Base-by-base conservation (phyloP, 2,797 vertebrate genomes). In the Tragopan temminckii region DNA sequence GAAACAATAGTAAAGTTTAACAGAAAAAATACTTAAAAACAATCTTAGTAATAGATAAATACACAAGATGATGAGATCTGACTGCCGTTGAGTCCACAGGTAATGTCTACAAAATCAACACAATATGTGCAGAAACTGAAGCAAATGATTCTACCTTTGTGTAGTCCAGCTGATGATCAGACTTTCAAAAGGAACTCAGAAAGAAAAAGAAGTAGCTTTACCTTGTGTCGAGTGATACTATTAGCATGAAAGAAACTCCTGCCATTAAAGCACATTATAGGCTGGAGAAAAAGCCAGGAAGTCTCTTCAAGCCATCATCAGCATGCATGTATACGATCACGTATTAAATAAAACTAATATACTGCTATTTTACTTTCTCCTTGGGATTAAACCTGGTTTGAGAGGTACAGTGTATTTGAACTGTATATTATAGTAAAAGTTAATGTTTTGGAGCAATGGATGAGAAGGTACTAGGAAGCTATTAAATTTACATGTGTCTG, bases 1-100 rank as follows among this genome's bases (percentile, higher is more conserved):
- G 90, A 93, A 92, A 95, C 63, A 94, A 78, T 16, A 88, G 77
- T 63, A 91, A 92, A 83, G 29, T 81, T 91, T 17, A 88, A 78
- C 67, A 83, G 68, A 90, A 68, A 69, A 87, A 45, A 42, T 68
- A 88, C 62, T 75, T 58, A 69, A 46, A 42, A 64, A 55, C 18
- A 43, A 90, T 84, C 89, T 84, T 81, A 88, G 61, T 31, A 76
- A 50, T 33, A 31, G 59, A 85, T 81, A 88, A 95, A 92, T 83
- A 57, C 23, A 81, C 1, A 5, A 70, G 72, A n/a, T 35, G 42
- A 69, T 77, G 86, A 82, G 58, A 72, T 75, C 79, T 85, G 58
- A 66, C 70, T 88, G 62, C 46, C 53, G 16, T 27, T 78, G 67
- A 72, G 69, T 55, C 84, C 88, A 70, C 48, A 68, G 40, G 40